Evolutionary conservation across 2,888 invertebrate species (phyloP), one percentile per base, ranked within the genome.

Genomic region (Himalopsyche anomala): DNA sequence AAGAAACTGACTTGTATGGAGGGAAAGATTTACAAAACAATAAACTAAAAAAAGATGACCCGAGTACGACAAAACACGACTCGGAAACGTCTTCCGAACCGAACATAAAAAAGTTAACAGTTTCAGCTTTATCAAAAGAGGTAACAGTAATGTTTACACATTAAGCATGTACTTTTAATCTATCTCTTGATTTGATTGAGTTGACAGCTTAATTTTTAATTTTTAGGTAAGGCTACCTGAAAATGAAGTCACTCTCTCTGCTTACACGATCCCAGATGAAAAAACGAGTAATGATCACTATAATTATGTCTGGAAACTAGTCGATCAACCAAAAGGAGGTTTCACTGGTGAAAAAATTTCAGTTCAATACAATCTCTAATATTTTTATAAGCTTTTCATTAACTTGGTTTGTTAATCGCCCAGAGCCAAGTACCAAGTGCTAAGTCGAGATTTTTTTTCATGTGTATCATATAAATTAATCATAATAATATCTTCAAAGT

Each of bases 301-400:
- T 91, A 96, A 96, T 90, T 98, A 97, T 91, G 96, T 96, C 42
- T 99, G 98, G 98, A 96, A 95, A 28, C 93, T 98, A 51, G 94
- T 98, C 86, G 95, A 96, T 86, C 96, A 97, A 90, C 98, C 98
- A 0, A 96, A 96, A 89, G 96, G 96, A n/a, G 95, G 95, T 28
- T 95, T 93, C 89, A 93, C 93, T 90, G 93, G 94, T 92, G 85
- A 79, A n/a, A 74, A 79, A 15, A 40, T 42, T 81, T 19, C 9
- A 9, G 19, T n/a, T 45, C 9, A 2, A 45, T 45, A 45, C 45
- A 51, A 15, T 15, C 5, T 5, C 8, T 15, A 51, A 15, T 51
- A 1, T 51, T 4, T 9, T 45, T 8, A 9, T 28, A 28, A 28
- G 28, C 28, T 28, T 28, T 28, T 28, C 0, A 28, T 28, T 28